Evolutionary conservation across 2,888 invertebrate genomes (phyloP).

Genomic region (Macrophya alboannulata): DNA sequence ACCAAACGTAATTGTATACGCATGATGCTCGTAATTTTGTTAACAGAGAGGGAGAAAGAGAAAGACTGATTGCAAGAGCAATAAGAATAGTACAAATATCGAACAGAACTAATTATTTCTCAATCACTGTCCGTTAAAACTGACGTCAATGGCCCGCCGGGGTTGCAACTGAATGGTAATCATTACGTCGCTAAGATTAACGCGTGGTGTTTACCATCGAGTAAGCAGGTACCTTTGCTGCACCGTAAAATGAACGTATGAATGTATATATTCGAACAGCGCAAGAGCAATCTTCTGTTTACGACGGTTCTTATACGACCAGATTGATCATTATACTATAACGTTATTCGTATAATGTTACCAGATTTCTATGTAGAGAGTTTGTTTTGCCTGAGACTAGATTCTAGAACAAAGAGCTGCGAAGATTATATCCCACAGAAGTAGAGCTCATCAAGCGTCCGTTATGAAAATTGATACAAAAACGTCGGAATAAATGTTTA

Average conservation of each 20-base stretch:
- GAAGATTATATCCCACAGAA: constrained; percentile 42
- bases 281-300: constrained; percentile 23
- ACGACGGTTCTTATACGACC: constrained; percentile 12
- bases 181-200: constrained; percentile 34
- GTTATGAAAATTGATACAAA: constrained; percentile 50
- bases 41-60: neutral
- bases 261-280: neutral
- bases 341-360: constrained; percentile 27
- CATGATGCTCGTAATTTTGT: constrained; percentile 17
- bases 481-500: constrained; percentile 35
- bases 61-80: neutral
- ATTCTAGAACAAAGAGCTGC: constrained; percentile 31
- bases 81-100: constrained; percentile 1
- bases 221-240: neutral
- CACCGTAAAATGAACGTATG: constrained; percentile 6
- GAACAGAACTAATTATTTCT: constrained; percentile 36
- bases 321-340: constrained; percentile 40
- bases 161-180: constrained; percentile 45
- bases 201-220: constrained; percentile 1
- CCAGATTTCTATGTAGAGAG: constrained; percentile 22
- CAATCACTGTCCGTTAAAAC: constrained; percentile 33
- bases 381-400: constrained; percentile 35
- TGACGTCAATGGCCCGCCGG: constrained; percentile 11
- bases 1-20: neutral
- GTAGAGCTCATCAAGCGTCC: constrained; percentile 48